Base-by-base conservation (phyloP, 35 echinoderm and acorn worm species). In the Diadema setosum region DNA sequence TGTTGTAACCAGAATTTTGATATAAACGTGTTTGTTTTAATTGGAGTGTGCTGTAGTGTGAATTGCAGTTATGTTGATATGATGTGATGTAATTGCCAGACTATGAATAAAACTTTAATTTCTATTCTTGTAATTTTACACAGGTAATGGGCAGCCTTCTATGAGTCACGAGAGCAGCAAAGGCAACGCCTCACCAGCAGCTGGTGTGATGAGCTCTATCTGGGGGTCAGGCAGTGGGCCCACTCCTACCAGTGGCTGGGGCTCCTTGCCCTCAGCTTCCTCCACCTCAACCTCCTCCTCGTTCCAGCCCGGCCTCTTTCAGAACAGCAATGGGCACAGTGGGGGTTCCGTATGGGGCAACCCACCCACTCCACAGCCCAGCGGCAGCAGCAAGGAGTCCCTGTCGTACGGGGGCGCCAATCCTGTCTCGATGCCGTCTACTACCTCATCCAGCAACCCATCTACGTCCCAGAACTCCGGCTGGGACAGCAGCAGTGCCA, bases 401-500 rank as follows among this genome's bases (percentile, higher is more conserved):
- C 39, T 44, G 5, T 41, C 73, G 8, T 78, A 41, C 11, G 73
- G 73, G 35, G 73, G 73, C 73, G 9, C 73, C 73, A 78, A 78
- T 20, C 73, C 73, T 7, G 40, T 78, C 1, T 78, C 73, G 44
- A 36, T 36, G 17, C 73, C 73, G 40, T 42, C 40, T 44, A 78
- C 73, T 78, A 78, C 73, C 73, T 78, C 73, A 44, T 26, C 73
- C 17, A 78, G 73, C 73, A 78, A 78, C 39, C 73, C 73, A 78
- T 78, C 73, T 78, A 78, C 73, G 20, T 78, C 73, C 40, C 73
- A 78, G 40, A 78, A 36, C 73, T 78, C 73, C 3, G 40, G 73
- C 73, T 78, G 73, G 73, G 73, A 78, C 63, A n/a, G n/a, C 48
- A 78, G 34, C 73, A 78, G 73, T 78, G 73, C 73, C 73, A 78